These are phyloP conservation scores for Rhinoderma darwinii DNA, from an alignment of 2,113 vertebrate species.

Conservation along the genomic window DNA sequence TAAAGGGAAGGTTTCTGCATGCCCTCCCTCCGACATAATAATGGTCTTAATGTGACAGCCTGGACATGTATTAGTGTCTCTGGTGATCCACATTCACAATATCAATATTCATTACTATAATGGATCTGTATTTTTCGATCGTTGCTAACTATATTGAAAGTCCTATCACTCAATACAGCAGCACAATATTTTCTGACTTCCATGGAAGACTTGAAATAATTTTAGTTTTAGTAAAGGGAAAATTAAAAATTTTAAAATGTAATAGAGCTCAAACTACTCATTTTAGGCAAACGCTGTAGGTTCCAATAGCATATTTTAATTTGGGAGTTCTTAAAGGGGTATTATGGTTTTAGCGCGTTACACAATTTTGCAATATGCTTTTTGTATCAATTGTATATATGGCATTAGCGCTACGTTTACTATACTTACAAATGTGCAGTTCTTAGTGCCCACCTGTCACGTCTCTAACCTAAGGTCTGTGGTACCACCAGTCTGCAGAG, in stretches of 20 bases:
- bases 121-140: not conserved
- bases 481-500: too few relatives aligned
- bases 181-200: not conserved
- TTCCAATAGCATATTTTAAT: too few relatives aligned
- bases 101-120: conserved; percentile 26
- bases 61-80: conserved; percentile 13
- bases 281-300: too few relatives aligned
- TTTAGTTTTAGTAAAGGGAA: not conserved
- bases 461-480: too few relatives aligned
- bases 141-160: not conserved
- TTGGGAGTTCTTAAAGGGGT: too few relatives aligned
- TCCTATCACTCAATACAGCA: not conserved
- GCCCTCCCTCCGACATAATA: not conserved
- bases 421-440: too few relatives aligned
- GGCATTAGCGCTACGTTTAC: too few relatives aligned
- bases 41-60: conserved; percentile 24
- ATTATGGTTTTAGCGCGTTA: too few relatives aligned
- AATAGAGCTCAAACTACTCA: too few relatives aligned
- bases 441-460: too few relatives aligned
- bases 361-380: too few relatives aligned
- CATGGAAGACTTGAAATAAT: not conserved
- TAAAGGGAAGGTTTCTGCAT: not conserved
- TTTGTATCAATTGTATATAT: too few relatives aligned
- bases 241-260: not conserved
- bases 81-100: not conserved